A percentile compares a stretch with the other conserved stretches of the same genome.
Conservation (phyloP, 2,797 vertebrate species). For the Gymnocypris eckloni region DNA sequence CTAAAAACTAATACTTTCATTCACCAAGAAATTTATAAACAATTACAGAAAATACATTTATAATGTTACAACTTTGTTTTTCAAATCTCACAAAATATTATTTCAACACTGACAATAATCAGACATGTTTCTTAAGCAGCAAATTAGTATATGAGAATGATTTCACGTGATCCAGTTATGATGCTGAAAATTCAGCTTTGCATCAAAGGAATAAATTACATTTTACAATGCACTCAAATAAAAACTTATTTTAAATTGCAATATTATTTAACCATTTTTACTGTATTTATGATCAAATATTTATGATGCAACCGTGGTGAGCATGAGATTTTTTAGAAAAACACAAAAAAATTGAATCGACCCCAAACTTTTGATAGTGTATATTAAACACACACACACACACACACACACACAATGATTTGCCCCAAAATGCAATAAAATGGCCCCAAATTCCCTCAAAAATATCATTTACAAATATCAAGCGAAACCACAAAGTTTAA, state of each 20-base stretch:
- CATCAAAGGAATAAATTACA: not conserved
- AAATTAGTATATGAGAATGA: not conserved
- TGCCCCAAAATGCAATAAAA: not conserved
- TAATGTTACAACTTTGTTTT: not conserved
- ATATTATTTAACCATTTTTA: too few species aligned
- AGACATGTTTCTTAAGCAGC: not conserved
- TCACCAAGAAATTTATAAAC: not conserved
- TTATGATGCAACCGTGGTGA: not conserved
- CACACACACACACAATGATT: not conserved
- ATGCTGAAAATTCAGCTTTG: too few species aligned
- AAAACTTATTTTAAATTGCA: too few species aligned
- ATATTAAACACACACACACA: too few species aligned
- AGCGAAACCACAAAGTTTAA: not conserved
- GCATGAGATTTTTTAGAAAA: not conserved
- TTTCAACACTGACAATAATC: not conserved
- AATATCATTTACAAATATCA: not conserved
- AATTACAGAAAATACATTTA: not conserved
- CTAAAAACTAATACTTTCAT: too few species aligned
- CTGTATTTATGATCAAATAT: not conserved
- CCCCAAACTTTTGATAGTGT: not conserved
- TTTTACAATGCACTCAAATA: not conserved
- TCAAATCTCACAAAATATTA: not conserved
- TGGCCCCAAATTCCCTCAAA: not conserved
- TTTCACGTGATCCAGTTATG: not conserved
- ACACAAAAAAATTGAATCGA: fast-evolving